Evolutionary conservation across 2,888 invertebrate species (phyloP), one percentile per base, ranked within the genome.

Genomic region (Tethea ocularis): DNA sequence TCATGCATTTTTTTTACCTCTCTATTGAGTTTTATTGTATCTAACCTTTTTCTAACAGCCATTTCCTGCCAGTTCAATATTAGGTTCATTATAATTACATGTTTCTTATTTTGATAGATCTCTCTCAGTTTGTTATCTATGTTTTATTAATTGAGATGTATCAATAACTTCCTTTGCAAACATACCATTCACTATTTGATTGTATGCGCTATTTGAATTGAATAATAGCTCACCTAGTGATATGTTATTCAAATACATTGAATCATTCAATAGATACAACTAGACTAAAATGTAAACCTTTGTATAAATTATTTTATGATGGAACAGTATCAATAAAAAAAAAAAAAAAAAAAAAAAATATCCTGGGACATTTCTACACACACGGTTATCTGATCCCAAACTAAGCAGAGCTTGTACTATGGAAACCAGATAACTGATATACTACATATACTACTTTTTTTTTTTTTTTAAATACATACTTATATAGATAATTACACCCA

Each of bases 291-390:
- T 46, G 46, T 46, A 46, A 46, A 46, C 46, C 2, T 33, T 33
- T 54, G 15, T 54, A 54, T 24, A n/a, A 53, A 57, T 29, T 13
- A 41, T 41, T 46, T 20, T 20, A 46, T 46, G 20, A 46, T 46
- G 20, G 20, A 41, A 17, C 46, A 46, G 10, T 46, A 46, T 26
- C 26, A n/a, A n/a, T n/a, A n/a, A n/a, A n/a, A n/a, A n/a, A n/a
- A n/a, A n/a, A n/a, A n/a, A n/a, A n/a, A n/a, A n/a, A n/a, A n/a
- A n/a, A n/a, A n/a, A n/a, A n/a, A n/a, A n/a, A n/a, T n/a, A n/a
- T n/a, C n/a, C n/a, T n/a, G n/a, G n/a, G n/a, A n/a, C n/a, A n/a
- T n/a, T n/a, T n/a, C n/a, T n/a, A n/a, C n/a, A n/a, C n/a, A n/a
- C n/a, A n/a, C n/a, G n/a, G n/a, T n/a, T n/a, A n/a, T n/a, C n/a